phyloP scores from a whole-genome alignment of 2,113 vertebrate genomes.

The Gobiocypris rarus region DNA sequence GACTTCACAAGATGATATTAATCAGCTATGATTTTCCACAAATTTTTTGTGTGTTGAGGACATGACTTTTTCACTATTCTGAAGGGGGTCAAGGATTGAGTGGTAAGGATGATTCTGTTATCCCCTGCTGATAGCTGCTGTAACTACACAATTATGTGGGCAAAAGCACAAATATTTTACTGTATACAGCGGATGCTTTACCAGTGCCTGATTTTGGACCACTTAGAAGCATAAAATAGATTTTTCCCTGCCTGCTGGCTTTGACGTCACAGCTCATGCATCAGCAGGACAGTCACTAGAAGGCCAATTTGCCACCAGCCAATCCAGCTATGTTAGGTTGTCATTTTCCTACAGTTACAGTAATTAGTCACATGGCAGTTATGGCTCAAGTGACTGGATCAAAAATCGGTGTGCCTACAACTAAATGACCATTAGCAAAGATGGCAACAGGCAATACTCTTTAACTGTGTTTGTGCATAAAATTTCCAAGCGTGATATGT shows the following conservation, averaged over 20 bases:
- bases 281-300: not conserved
- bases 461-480: not conserved
- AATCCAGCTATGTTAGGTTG: not conserved
- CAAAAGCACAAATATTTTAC: not conserved
- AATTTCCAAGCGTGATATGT: not conserved
- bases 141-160: not conserved
- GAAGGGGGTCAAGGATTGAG: not conserved
- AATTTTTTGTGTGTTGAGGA: not conserved
- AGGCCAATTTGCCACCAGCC: not conserved
- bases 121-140: not conserved
- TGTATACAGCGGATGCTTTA: not conserved
- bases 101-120: not conserved
- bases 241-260: not conserved
- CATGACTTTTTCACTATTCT: not conserved
- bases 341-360: slow-evolving; percentile 9
- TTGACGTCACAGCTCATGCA: slow-evolving; percentile 4
- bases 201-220: not conserved
- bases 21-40: not conserved
- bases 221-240: slow-evolving; percentile 14
- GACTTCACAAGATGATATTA: not conserved
- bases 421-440: not conserved
- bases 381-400: not conserved
- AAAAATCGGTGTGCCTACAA: not conserved
- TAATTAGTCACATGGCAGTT: not conserved
- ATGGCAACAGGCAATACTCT: not conserved